Evolutionary conservation across 2,797 vertebrate genomes (phyloP).

Genomic region (Cirrhinus mrigala): DNA sequence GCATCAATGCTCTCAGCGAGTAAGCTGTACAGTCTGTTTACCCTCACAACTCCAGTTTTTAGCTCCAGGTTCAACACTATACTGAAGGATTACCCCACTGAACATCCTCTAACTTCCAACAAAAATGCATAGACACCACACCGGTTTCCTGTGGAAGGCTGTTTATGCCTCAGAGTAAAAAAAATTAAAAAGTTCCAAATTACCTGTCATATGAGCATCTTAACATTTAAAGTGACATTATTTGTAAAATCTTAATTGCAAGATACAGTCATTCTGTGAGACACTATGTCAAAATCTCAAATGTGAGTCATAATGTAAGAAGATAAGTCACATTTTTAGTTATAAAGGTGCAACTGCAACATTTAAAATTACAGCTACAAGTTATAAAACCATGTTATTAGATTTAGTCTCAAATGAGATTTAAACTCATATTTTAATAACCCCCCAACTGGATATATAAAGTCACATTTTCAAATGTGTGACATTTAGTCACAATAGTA

Average conservation of each 20-base stretch:
- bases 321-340: not conserved
- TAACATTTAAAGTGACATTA: not conserved
- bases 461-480: not conserved
- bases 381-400: not conserved
- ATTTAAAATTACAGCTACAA: not conserved
- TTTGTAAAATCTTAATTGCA: not conserved
- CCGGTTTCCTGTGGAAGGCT: not conserved
- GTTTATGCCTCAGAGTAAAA: not conserved
- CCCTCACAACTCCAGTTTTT: not conserved
- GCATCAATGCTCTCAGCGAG: conserved; percentile 1
- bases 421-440: not conserved
- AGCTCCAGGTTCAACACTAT: conserved; percentile 10
- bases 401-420: not conserved
- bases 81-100: not conserved
- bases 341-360: not conserved
- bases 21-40: conserved; percentile 14
- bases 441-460: not conserved
- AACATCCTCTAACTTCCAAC: not conserved
- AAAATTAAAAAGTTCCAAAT: not conserved
- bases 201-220: too few relatives aligned
- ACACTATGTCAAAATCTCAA: not conserved
- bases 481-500: too few relatives aligned
- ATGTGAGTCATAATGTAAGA: not conserved
- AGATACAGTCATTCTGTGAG: not conserved
- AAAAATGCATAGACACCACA: not conserved